These are phyloP conservation scores for Bombus waltoni DNA, from an alignment of 1,140 invertebrate genomes.

Conservation along the genomic window DNA sequence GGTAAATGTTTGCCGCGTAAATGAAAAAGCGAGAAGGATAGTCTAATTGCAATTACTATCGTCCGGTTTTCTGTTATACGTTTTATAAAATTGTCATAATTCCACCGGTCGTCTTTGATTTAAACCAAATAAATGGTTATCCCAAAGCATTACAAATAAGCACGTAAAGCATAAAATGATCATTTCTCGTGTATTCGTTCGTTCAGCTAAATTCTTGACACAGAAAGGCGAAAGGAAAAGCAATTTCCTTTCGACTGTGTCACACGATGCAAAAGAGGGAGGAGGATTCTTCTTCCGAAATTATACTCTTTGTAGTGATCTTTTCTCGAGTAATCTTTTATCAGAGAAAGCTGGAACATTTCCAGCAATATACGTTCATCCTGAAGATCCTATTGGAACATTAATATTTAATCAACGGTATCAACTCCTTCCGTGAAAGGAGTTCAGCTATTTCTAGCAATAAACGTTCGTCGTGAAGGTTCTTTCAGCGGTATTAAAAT, in stretches of 20 bases:
- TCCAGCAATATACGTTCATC: background rate
- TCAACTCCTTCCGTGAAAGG: background rate
- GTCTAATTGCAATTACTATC: background rate
- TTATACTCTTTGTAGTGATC: background rate
- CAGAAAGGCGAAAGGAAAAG: background rate
- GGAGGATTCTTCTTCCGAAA: background rate
- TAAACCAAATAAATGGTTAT: background rate
- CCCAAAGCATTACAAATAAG: background rate
- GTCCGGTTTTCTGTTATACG: background rate
- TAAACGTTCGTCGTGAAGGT: background rate
- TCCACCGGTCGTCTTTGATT: background rate
- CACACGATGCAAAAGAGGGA: conserved; percentile 1
- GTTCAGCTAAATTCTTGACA: background rate
- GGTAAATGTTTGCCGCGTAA: background rate
- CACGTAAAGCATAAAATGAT: background rate
- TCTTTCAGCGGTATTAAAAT: background rate
- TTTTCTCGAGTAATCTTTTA: background rate
- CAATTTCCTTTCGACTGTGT: background rate
- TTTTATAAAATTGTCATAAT: background rate
- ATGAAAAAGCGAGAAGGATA: background rate
- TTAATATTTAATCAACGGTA: background rate
- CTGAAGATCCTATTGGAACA: background rate
- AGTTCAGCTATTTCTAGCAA: background rate
- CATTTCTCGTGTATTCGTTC: background rate
- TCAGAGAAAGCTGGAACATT: background rate